phyloP scores from a whole-genome alignment of 1,140 invertebrate genomes.

The Anastatus disparis region DNA sequence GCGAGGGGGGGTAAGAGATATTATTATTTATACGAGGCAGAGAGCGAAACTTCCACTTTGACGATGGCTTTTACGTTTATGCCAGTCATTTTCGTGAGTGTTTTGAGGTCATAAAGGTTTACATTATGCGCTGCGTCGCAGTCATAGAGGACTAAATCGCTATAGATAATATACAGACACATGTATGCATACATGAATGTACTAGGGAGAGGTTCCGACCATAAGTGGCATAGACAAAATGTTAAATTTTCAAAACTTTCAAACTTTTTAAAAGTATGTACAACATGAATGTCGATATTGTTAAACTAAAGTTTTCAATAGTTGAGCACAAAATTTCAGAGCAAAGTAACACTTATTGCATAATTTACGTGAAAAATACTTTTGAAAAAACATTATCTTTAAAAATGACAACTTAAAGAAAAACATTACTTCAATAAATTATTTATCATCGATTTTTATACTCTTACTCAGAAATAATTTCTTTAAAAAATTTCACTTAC shows the following conservation, averaged over 20 bases:
- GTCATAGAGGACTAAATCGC: background rate
- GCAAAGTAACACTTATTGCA: too few relatives aligned
- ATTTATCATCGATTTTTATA: too few relatives aligned
- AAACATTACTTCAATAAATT: too few relatives aligned
- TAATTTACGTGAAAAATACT: too few relatives aligned
- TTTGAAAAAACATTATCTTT: too few relatives aligned
- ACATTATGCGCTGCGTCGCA: conserved; percentile 8
- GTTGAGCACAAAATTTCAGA: too few relatives aligned
- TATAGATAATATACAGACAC: background rate
- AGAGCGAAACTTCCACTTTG: conserved; percentile 5
- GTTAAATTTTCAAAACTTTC: background rate
- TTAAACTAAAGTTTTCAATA: too few relatives aligned
- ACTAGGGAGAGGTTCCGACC: background rate
- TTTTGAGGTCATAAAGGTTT: conserved; percentile 16
- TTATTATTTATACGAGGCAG: conserved; percentile 12
- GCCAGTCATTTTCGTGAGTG: conserved; percentile 29
- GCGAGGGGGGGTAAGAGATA: background rate
- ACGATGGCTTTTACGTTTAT: conserved; percentile 30
- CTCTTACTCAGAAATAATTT: too few relatives aligned
- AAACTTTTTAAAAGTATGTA: too few relatives aligned
- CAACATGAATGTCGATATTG: too few relatives aligned
- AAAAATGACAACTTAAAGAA: too few relatives aligned
- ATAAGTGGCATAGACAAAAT: background rate
- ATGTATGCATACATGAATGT: background rate
- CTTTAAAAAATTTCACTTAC: too few relatives aligned